Conservation (phyloP, 2,797 vertebrate genomes). For the Odontamblyopus rebecca region DNA sequence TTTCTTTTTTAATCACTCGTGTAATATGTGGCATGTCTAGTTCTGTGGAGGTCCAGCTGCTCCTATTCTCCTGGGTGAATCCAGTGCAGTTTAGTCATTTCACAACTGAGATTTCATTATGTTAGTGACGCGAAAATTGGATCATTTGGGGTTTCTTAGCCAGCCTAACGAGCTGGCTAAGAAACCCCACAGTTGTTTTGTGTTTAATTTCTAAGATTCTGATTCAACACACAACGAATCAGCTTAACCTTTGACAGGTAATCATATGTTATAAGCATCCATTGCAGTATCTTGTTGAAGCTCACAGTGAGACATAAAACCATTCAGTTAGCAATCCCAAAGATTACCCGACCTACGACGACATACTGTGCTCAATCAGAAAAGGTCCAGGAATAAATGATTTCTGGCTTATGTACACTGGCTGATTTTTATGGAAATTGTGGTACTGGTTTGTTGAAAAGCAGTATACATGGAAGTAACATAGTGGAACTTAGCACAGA, state of each 20-base stretch:
- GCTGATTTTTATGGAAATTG: constrained; percentile 60
- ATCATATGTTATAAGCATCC: constrained; percentile 65
- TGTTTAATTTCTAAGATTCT: constrained; percentile 53
- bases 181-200: constrained; percentile 48
- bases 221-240: constrained; percentile 46
- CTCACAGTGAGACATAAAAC: constrained; percentile 44
- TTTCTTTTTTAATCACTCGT: constrained; percentile 38
- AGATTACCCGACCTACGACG: constrained; percentile 48
- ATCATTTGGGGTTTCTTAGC: constrained; percentile 24
- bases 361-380: constrained; percentile 41
- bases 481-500: not conserved
- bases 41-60: constrained; percentile 64
- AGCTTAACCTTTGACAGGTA: constrained; percentile 68
- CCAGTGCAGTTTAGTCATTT: constrained; percentile 41
- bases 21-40: constrained; percentile 58
- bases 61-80: constrained; percentile 54
- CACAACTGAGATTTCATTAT: constrained; percentile 67
- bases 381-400: constrained; percentile 50
- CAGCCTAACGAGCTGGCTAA: not conserved
- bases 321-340: constrained; percentile 33
- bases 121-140: constrained; percentile 60
- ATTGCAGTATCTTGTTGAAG: constrained; percentile 55
- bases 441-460: not conserved
- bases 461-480: not conserved
- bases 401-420: constrained; percentile 57